These are phyloP conservation scores for Odontesthes bonariensis DNA, from an alignment of 2,113 vertebrate species.

Conservation along the genomic window DNA sequence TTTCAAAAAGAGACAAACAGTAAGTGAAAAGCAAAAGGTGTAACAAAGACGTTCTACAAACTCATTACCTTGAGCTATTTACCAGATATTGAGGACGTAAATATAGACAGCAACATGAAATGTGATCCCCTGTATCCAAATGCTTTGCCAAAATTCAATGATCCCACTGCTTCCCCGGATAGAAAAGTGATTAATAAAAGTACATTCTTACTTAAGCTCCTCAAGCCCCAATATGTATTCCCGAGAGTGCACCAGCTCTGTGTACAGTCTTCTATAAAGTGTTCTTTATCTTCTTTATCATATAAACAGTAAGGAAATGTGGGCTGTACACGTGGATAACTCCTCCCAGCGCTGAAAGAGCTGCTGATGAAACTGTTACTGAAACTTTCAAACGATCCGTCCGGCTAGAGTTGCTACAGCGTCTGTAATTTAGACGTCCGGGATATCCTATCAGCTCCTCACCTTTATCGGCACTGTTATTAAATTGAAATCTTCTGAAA, in stretches of 20 bases:
- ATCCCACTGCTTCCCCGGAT: background rate
- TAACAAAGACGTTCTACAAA: background rate
- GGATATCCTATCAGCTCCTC: no score
- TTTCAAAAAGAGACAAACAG: background rate
- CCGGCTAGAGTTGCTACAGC: background rate
- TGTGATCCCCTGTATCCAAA: background rate
- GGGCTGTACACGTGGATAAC: constrained; percentile 13
- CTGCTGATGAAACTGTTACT: constrained; percentile 42
- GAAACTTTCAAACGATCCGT: background rate
- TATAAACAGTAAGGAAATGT: background rate
- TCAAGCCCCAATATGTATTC: constrained; percentile 4
- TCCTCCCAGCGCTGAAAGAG: constrained; percentile 48
- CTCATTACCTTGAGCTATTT: background rate
- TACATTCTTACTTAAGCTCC: constrained; percentile 38
- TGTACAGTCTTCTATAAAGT: constrained; percentile 25
- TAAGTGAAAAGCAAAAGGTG: background rate
- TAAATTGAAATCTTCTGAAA: background rate
- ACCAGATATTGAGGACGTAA: background rate
- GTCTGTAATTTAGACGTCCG: background rate
- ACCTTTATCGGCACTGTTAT: no score
- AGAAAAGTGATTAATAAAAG: background rate
- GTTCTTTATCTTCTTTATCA: constrained; percentile 22
- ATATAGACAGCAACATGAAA: background rate
- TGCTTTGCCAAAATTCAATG: background rate
- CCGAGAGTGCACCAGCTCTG: background rate